phyloP scores from a whole-genome alignment of 1,140 invertebrate genomes.

The Diuraphis noxia region DNA sequence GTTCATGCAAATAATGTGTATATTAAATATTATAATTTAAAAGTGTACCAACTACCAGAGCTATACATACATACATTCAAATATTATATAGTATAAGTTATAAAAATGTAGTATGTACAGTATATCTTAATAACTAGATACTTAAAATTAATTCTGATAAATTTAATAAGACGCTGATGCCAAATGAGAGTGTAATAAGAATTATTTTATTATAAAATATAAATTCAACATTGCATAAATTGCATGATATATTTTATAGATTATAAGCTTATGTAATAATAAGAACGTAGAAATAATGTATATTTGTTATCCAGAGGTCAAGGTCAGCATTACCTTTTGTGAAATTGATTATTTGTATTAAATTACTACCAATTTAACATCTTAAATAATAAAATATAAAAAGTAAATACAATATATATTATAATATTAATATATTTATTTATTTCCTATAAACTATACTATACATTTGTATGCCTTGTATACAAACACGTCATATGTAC shows the following conservation, averaged over 20 bases:
- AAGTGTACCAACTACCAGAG: too few species aligned
- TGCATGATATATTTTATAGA: not conserved
- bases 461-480: not conserved
- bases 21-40: too few species aligned
- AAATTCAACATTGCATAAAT: not conserved
- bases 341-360: not conserved
- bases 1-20: too few species aligned
- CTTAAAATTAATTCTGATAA: not conserved
- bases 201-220: not conserved
- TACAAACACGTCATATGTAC: too few species aligned
- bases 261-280: conserved; percentile 10
- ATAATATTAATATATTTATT: not conserved
- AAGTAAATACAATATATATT: too few species aligned
- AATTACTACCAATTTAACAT: not conserved
- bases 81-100: too few species aligned
- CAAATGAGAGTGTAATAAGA: not conserved
- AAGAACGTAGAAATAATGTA: not conserved
- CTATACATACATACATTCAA: too few species aligned
- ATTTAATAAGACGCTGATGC: not conserved
- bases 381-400: not conserved
- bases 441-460: not conserved
- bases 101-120: too few species aligned
- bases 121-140: not conserved
- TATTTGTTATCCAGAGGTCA: not conserved
- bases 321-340: not conserved